Evolutionary conservation across 1,140 invertebrate species (phyloP), one percentile per base, ranked within the genome.

Genomic region (Microplitis demolitor): DNA sequence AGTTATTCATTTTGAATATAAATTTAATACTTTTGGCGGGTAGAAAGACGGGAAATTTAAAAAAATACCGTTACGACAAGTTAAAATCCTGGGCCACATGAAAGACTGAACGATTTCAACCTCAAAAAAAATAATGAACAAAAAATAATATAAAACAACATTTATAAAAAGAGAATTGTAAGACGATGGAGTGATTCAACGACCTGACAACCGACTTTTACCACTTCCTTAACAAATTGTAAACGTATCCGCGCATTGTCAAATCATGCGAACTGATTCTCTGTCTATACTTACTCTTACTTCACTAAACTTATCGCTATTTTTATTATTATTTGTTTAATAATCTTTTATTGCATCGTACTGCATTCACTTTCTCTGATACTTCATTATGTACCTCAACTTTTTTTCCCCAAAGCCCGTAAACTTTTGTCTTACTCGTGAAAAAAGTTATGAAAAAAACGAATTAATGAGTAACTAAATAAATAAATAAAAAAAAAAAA

Each of bases 151-250:
- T 33, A 31, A 53, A 24, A 24, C 24, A 24, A 24, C 24, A 24
- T 24, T 24, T 24, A 24, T 24, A 24, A 66, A 67, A 67, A 67
- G 51, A 53, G 24, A 67, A 67, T 66, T 67, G 39, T 67, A 31
- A 67, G 66, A 67, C 50, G 31, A 33, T 53, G 2, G 39, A 45
- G 33, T 3, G 66, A 54, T 67, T 67, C 66, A 67, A 67, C 66
- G 66, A 67, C 66, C 66, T 67, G 66, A 45, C 66, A 67, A 67
- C 50, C 45, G 50, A 67, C 66, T 67, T 67, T 67, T 67, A 53
- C 66, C 66, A 53, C 66, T 67, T 67, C 66, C 66, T 4, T 50
- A 53, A n/a, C 66, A 31, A 67, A 67, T 53, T 53, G 50, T 67
- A 45, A 67, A 50, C 4, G 14, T 67, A 37, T 11, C 31, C 11